Base-by-base conservation (phyloP, 2,797 vertebrate genomes). In the Pseudomugil tenellus region DNA sequence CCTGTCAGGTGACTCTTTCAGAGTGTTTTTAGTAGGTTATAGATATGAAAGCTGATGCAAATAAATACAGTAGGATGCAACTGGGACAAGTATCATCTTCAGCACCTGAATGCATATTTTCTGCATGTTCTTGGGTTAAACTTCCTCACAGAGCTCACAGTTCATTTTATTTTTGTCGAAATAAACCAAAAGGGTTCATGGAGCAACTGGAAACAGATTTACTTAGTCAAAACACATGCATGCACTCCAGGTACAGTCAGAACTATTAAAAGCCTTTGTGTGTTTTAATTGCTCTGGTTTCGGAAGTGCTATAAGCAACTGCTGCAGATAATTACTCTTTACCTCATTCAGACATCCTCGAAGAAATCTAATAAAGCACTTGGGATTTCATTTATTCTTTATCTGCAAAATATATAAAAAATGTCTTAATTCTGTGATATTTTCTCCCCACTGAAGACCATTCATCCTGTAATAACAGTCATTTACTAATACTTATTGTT, bases 131-230 rank as follows among this genome's bases (percentile, higher is more conserved):
- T 48, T 16, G 39, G 78, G 82, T 83, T 78, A 55, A 63, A 80
- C 66, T 70, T 60, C 31, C 60, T 73, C 46, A 61, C 32, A 60
- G 74, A 68, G 74, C 48, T 52, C 51, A 29, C 17, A 1, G 90
- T 90, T 84, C 84, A 91, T 92, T 92, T 83, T 31, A 57, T 57
- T 80, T 87, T 73, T 77, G 74, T 84, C 77, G 77, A 84, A 87
- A 77, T 85, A 72, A 84, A 84, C 51, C 11, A 65, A 87, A 88
- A n/a, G 77, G 78, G 70, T 77, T 77, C 63, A 78, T 9, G 71
- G 70, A 77, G 77, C 67, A 57, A 75, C 56, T 63, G 70, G 73
- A 83, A 84, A 77, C 78, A 72, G 23, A 82, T 65, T 81, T n/a
- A 74, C 84, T 77, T 80, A 57, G 60, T 77, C 43, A 80, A 80